A percentile compares a stretch with the other conserved stretches of the same genome.
Evolutionary conservation across 2,888 invertebrate species (phyloP).

Genomic region (Acleris sparsana): DNA sequence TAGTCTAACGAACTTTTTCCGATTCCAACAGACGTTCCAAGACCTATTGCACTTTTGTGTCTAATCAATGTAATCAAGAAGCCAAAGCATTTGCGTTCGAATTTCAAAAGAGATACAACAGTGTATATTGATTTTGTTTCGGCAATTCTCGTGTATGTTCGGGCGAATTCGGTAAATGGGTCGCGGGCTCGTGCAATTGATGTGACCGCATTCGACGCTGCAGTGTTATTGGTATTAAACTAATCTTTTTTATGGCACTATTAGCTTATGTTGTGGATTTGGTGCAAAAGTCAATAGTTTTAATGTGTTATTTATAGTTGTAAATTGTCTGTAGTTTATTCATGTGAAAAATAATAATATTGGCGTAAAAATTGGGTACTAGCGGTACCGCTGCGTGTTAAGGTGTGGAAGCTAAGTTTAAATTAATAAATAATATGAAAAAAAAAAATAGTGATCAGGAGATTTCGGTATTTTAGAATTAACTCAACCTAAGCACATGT

Average conservation of each 20-base stretch:
- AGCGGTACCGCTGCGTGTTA: too few species aligned
- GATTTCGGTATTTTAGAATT: too few species aligned
- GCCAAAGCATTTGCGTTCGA: conserved; percentile 1
- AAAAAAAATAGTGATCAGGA: too few species aligned
- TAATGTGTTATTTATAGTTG: too few species aligned
- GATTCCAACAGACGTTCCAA: too few species aligned
- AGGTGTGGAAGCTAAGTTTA: too few species aligned
- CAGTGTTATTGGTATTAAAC: not conserved
- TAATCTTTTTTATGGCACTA: not conserved
- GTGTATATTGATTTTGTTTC: conserved; percentile 40
- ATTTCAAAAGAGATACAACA: conserved; percentile 30
- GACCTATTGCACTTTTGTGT: not conserved
- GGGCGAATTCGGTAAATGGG: conserved; percentile 30
- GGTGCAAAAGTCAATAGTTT: not conserved
- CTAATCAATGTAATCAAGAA: not conserved
- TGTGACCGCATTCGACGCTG: conserved; percentile 12
- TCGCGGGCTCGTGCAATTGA: conserved; percentile 13
- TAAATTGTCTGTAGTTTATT: too few species aligned
- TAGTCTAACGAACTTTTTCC: too few species aligned
- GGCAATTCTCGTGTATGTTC: conserved; percentile 31
- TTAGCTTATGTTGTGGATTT: not conserved
- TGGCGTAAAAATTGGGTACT: too few species aligned
- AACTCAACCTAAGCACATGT: too few species aligned
- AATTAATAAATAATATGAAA: too few species aligned
- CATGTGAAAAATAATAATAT: too few species aligned